Evolutionary conservation across 2,797 vertebrate species (phyloP), one percentile per base, ranked within the genome.

Genomic region (Ciconia nigra): DNA sequence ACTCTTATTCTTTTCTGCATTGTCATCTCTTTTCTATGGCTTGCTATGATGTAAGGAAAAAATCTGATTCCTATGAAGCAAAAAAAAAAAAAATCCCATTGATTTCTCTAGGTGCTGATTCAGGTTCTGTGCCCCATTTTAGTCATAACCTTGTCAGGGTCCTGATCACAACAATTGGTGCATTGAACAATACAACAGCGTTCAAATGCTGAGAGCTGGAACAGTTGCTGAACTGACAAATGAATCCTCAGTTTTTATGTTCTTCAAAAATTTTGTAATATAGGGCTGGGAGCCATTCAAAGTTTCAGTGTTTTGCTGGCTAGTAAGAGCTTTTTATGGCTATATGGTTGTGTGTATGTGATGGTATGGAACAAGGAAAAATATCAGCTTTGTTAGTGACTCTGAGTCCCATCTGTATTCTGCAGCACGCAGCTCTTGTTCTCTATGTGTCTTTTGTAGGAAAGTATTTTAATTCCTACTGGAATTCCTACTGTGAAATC

Each of bases 401-500:
- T 37, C 35, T 21, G 58, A 70, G 25, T 91, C 71, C 42, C 55
- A 83, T 55, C 58, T 81, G 49, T 66, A 89, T 69, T 89, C 78
- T 95, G 78, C 41, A 92, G 52, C 59, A 77, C 4, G 2, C 9
- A 87, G 66, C 39, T 94, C 42, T 88, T 78, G 37, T 72, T 89
- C 62, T 89, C 41, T 67, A 3, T 62, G 35, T 83, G 44, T 51
- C 57, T 94, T 88, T 61, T 55, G 26, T 41, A 74, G n/a, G 46
- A 54, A 89, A 69, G 33, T 39, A 58, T 90, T 95, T 89, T 87
- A 95, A 95, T 88, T 96, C 93, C 94, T 94, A 26, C 47, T 52
- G 85, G 91, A 95, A 93, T 95, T 96, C 52, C 70, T 85, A 52
- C 74, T 93, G n/a, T 91, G 87, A 95, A 92, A 92, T 84, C 55